These are phyloP conservation scores for Euspilapteryx auroguttella DNA, from an alignment of 2,888 invertebrate species.

Conservation along the genomic window DNA sequence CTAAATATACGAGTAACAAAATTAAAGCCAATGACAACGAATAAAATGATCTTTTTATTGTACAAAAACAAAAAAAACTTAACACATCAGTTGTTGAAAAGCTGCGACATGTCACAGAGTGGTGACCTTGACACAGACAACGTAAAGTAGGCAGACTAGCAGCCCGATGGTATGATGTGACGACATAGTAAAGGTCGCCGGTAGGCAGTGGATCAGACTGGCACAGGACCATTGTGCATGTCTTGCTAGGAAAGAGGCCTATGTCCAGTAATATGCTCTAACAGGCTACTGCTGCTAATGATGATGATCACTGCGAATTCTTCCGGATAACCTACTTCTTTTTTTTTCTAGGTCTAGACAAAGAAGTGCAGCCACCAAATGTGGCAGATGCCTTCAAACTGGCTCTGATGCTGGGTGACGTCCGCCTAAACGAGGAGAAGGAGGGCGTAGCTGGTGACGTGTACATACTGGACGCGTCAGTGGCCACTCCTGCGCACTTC, in stretches of 20 bases:
- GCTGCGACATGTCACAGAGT: too few relatives aligned
- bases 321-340: neutral
- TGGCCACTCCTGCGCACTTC: slow-evolving; percentile 79
- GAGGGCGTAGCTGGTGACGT: slow-evolving; percentile 85
- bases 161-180: too few relatives aligned
- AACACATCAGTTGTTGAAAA: neutral
- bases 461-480: slow-evolving; percentile 77
- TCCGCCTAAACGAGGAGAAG: slow-evolving; percentile 74
- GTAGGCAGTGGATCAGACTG: too few relatives aligned
- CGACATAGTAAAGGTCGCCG: too few relatives aligned
- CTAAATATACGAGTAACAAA: too few relatives aligned
- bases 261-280: too few relatives aligned
- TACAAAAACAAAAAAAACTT: neutral
- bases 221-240: too few relatives aligned
- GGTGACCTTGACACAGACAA: neutral
- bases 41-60: too few relatives aligned
- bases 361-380: slow-evolving; percentile 70
- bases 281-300: too few relatives aligned
- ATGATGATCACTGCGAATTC: neutral
- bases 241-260: too few relatives aligned
- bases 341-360: slow-evolving; percentile 56
- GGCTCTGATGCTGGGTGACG: slow-evolving; percentile 82
- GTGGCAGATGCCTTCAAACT: slow-evolving; percentile 80
- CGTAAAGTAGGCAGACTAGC: neutral
- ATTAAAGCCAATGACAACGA: too few relatives aligned